phyloP scores from a whole-genome alignment of 2,888 invertebrate species.

The Rugalucina vietnamica region DNA sequence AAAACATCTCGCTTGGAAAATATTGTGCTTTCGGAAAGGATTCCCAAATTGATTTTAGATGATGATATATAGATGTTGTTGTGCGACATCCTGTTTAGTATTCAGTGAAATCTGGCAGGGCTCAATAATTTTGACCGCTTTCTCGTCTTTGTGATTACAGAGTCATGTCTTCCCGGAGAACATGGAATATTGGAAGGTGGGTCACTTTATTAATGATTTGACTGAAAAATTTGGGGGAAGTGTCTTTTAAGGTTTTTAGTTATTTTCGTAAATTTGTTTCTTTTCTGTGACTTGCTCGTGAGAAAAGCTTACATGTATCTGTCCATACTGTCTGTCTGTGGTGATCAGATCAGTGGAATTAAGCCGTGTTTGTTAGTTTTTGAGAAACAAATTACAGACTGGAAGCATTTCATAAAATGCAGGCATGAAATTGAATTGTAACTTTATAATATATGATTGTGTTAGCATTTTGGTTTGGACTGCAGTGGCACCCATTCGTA shows the following conservation, averaged over 20 bases:
- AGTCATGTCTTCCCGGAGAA: slow-evolving; percentile 48
- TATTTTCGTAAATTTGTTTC: too few relatives aligned
- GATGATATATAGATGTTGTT: slow-evolving; percentile 8
- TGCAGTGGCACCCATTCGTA: too few relatives aligned
- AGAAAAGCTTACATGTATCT: too few relatives aligned
- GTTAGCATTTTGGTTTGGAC: too few relatives aligned
- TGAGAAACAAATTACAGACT: too few relatives aligned
- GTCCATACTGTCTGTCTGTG: too few relatives aligned
- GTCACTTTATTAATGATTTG: not conserved
- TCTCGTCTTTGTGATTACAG: slow-evolving; percentile 54
- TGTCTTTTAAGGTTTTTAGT: not conserved
- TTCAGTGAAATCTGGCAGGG: slow-evolving; percentile 57
- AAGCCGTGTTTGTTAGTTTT: too few relatives aligned
- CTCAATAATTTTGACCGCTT: slow-evolving; percentile 34
- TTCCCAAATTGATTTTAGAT: slow-evolving; percentile 20
- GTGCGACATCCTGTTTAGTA: not conserved
- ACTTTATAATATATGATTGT: too few relatives aligned
- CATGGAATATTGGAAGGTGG: not conserved
- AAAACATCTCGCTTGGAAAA: not conserved
- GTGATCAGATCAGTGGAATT: too few relatives aligned
- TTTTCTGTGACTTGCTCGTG: too few relatives aligned
- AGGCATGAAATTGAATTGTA: too few relatives aligned
- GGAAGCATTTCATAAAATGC: too few relatives aligned
- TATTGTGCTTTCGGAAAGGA: not conserved
- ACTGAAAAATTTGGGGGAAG: not conserved